Base-by-base conservation (phyloP, 2,113 vertebrate genomes). In the Callionymus lyra region DNA sequence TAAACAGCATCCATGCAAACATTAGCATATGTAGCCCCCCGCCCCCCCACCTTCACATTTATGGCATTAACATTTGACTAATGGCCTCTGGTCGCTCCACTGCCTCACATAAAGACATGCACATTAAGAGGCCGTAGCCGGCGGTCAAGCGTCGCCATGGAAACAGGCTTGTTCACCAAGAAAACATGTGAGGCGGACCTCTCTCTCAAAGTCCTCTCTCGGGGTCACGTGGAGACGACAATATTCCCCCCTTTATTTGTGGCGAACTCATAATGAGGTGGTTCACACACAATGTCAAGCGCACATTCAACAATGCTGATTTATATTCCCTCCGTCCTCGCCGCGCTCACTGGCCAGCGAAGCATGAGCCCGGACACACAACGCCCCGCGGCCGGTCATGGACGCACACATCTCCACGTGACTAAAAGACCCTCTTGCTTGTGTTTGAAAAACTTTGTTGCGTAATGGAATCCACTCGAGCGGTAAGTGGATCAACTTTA, bases 391-490 rank as follows among this genome's bases (percentile, higher is more conserved):
- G 54, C 10, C 63, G 47, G 58, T 56, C 62, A 68, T 48, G 63
- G 62, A 64, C 49, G 71, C 71, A 47, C 51, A 59, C 47, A 46
- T 50, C 48, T 44, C 50, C 56, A 47, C 52, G 53, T 74, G 72
- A 76, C 47, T 41, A 11, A 43, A n/a, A 68, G 51, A 60, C 50
- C 43, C 41, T 44, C 59, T 44, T 34, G 31, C 49, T 63, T 66
- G 56, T 57, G 56, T 56, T 59, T 46, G 58, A 43, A 61, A 33
- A 16, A 53, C 36, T 44, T 47, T 65, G 73, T 71, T 84, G 59
- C 58, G 36, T 76, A 80, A 77, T 41, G 32, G 50, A 61, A 42
- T 61, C 56, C 32, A 52, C 35, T 72, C 57, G 72, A 72, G 45
- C 67, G 21, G 66, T 41, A 70, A 70, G 49, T 43, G 50, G 16